Conservation (phyloP, 2,113 vertebrate genomes). For the Chitala chitala region DNA sequence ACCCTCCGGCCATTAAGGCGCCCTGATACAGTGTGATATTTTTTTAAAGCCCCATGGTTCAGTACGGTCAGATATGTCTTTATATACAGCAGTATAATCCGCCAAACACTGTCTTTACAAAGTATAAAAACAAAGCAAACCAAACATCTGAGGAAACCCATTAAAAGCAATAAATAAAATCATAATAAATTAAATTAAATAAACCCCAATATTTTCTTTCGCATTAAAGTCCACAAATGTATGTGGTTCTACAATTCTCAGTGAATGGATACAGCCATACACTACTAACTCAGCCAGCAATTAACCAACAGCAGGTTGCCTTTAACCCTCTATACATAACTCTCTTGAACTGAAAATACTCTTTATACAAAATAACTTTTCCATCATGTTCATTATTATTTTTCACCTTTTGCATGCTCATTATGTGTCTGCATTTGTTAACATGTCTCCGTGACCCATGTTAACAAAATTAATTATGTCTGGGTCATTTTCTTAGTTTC, state of each 20-base stretch:
- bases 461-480: no score
- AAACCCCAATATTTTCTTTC: background rate
- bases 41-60: conserved; percentile 16
- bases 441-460: no score
- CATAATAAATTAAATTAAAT: conserved; percentile 17
- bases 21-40: conserved; percentile 11
- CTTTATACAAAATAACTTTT: conserved; percentile 12
- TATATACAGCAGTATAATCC: conserved; percentile 17
- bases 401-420: background rate
- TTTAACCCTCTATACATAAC: background rate
- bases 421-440: background rate
- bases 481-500: background rate
- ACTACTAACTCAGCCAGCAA: background rate
- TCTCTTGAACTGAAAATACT: conserved; percentile 9
- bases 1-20: no score
- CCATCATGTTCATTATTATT: background rate
- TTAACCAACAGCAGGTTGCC: background rate
- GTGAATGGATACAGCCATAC: background rate
- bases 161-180: conserved; percentile 14
- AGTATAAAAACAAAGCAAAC: conserved; percentile 16
- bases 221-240: background rate
- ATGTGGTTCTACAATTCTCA: background rate
- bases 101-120: conserved; percentile 21
- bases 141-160: conserved; percentile 6
- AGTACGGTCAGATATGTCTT: conserved; percentile 26